Percentiles rank a stretch among this genome's conserved stretches.
These are phyloP conservation scores for Colletes latitarsis DNA, from an alignment of 1,140 invertebrate genomes.

Conservation along the genomic window DNA sequence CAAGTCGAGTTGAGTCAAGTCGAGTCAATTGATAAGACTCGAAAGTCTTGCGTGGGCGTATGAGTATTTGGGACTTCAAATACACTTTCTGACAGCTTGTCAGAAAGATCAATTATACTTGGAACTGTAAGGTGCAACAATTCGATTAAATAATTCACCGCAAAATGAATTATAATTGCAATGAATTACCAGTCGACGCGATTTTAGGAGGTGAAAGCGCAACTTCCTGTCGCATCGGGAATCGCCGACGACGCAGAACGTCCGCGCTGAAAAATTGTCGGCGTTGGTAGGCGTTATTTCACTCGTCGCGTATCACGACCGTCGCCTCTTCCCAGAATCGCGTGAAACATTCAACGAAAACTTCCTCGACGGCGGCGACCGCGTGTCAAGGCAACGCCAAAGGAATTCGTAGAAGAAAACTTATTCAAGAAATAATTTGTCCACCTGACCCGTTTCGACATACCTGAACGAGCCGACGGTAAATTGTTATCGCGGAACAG, in stretches of 20 bases:
- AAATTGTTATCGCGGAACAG: conserved; percentile 57
- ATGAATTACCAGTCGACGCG: no score
- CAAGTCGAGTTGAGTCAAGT: no score
- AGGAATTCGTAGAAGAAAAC: neutral
- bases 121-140: no score
- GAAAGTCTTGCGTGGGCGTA: no score
- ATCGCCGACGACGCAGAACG: neutral
- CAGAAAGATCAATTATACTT: no score
- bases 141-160: no score
- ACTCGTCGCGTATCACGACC: conserved; percentile 30
- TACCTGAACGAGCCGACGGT: neutral
- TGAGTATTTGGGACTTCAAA: no score
- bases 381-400: neutral
- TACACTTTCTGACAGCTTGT: no score
- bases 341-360: conserved; percentile 37
- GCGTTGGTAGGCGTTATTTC: conserved; percentile 29
- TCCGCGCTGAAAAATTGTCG: conserved; percentile 31
- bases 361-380: neutral
- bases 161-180: no score
- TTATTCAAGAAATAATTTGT: conserved; percentile 52
- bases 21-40: no score
- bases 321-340: neutral
- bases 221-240: conserved; percentile 14
- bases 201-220: neutral
- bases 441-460: conserved; percentile 41